phyloP scores from a whole-genome alignment of 2,113 vertebrate genomes.

The Platysteira castanea region DNA sequence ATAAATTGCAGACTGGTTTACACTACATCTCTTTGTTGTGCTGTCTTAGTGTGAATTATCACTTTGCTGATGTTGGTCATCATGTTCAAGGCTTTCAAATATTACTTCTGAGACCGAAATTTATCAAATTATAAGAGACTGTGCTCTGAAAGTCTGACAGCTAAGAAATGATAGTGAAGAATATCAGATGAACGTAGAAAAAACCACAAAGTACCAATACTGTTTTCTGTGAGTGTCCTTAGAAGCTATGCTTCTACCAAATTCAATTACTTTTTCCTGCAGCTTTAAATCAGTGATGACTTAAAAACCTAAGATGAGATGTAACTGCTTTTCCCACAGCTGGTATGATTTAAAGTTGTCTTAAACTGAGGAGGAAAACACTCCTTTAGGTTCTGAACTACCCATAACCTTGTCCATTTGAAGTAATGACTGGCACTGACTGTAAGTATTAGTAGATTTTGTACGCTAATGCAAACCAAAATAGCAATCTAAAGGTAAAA shows the following conservation, averaged over 20 bases:
- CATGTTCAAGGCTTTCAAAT: slow-evolving; percentile 27
- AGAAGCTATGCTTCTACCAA: slow-evolving; percentile 18
- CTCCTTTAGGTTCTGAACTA: neutral
- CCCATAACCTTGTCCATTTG: neutral
- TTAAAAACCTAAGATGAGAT: neutral
- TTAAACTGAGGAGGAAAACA: neutral
- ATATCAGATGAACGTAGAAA: neutral
- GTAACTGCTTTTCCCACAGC: slow-evolving; percentile 26
- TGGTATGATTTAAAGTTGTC: neutral
- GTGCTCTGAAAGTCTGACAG: neutral
- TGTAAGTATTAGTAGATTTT: neutral
- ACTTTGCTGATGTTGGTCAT: slow-evolving; percentile 20
- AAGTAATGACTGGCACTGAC: neutral
- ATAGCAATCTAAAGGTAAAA: neutral
- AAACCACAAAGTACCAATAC: neutral
- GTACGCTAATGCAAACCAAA: neutral
- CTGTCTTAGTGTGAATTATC: slow-evolving; percentile 9
- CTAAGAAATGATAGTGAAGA: neutral
- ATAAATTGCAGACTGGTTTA: slow-evolving; percentile 26
- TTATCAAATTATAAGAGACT: slow-evolving; percentile 23
- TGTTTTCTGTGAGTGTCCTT: neutral
- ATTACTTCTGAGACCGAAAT: slow-evolving; percentile 39
- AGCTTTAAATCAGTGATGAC: slow-evolving; percentile 12
- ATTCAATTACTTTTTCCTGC: slow-evolving; percentile 20
- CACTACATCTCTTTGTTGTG: neutral